Base-by-base conservation (phyloP, 2,113 vertebrate species). In the Miniopterus natalensis region DNA sequence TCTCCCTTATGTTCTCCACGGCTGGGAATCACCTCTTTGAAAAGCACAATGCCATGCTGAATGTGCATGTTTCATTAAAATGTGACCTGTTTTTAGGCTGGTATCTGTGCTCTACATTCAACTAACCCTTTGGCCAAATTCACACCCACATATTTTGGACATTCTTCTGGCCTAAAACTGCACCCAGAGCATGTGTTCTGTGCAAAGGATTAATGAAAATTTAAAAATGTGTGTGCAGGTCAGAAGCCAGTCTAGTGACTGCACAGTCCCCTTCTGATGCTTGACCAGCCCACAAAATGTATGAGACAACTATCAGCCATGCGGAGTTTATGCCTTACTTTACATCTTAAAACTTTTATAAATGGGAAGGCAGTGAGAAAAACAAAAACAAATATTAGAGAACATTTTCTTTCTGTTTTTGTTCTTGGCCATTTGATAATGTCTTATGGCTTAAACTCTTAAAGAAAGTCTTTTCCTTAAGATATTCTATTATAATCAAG, bases 61-160 rank as follows among this genome's bases (percentile, higher is more conserved):
- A 73, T 88, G 93, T 88, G 93, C 95, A 66, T 85, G 95, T 96
- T 94, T 95, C 89, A 93, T 66, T 94, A 96, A 94, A 95, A 89
- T 80, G 88, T 86, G 93, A 92, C 96, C 89, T 47, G 65, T 83
- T 94, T 93, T 71, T 92, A 94, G 95, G 86, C 84, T 93, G 74
- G 73, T 74, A 75, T 96, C 93, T 93, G 78, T 78, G 89, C 78
- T 96, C 85, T 15, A 36, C 91, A 95, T 80, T 93, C 79, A 91
- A 90, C 88, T 79, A 94, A 93, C 79, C 91, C 95, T 95, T 96
- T 94, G 89, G 89, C 95, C 90, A 97, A 95, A 90, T 95, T 94
- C 97, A 96, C 88, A 95, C 85, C 96, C 97, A 97, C 96, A 96
- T 96, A 96, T 95, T 96, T 97, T 87, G 89, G 92, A 94, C 84